phyloP scores from a whole-genome alignment of 2,888 invertebrate species.

The Lasioglossum villosulum region DNA sequence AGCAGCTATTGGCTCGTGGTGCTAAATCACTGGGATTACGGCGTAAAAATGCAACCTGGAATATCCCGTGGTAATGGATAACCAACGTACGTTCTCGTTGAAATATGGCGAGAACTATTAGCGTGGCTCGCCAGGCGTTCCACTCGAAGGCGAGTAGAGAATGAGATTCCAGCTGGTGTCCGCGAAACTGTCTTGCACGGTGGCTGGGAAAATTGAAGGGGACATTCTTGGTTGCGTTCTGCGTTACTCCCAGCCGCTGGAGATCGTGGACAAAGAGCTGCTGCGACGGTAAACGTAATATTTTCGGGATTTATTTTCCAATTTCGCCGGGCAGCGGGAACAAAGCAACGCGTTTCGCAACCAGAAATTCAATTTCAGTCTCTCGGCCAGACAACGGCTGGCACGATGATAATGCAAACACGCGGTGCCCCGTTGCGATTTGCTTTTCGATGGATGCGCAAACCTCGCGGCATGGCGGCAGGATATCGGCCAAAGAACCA shows the following conservation, averaged over 20 bases:
- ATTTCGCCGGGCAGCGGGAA: neutral
- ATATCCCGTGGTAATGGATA: slow-evolving; percentile 46
- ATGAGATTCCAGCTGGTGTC: slow-evolving; percentile 21
- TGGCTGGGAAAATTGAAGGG: neutral
- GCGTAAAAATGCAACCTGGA: slow-evolving; percentile 43
- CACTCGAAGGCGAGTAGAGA: neutral
- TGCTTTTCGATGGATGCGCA: neutral
- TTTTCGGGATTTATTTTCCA: slow-evolving; percentile 25
- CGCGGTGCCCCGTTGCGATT: neutral
- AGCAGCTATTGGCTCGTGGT: neutral
- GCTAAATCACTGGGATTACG: slow-evolving; percentile 19
- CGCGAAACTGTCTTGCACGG: neutral
- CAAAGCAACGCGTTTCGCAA: neutral
- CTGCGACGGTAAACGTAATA: slow-evolving; percentile 2
- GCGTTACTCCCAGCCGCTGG: neutral
- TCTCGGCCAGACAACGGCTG: neutral
- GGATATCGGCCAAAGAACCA: neutral
- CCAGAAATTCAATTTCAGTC: slow-evolving; percentile 22
- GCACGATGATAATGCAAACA: slow-evolving; percentile 11
- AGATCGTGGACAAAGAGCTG: neutral
- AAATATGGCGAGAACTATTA: slow-evolving; percentile 40
- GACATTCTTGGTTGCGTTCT: neutral
- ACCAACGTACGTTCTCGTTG: slow-evolving; percentile 10
- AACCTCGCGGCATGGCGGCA: neutral
- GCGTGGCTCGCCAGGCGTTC: slow-evolving; percentile 1